Evolutionary conservation across 2,888 invertebrate genomes (phyloP).

Genomic region (Notodonta dromedarius): DNA sequence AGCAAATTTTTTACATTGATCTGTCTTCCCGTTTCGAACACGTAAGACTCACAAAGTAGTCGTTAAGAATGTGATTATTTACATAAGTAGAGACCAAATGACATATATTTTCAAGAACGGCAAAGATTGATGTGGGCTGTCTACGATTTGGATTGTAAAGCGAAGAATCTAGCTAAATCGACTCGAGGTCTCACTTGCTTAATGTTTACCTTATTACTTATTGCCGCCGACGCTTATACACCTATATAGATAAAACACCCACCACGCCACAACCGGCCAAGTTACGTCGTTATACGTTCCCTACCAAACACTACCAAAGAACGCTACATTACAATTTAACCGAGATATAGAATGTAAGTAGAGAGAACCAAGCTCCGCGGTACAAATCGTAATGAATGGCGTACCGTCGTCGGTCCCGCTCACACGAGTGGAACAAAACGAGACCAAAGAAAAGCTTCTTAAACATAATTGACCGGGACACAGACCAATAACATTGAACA

Average conservation of each 20-base stretch:
- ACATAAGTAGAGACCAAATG: slow-evolving; percentile 17
- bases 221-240: slow-evolving; percentile 62
- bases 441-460: slow-evolving; percentile 34
- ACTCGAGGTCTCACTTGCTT: slow-evolving; percentile 64
- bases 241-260: slow-evolving; percentile 74
- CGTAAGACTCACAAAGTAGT: not conserved
- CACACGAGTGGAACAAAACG: slow-evolving; percentile 26
- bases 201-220: slow-evolving; percentile 80
- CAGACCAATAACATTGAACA: slow-evolving; percentile 38
- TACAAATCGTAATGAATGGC: slow-evolving; percentile 59
- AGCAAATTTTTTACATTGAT: slow-evolving; percentile 10
- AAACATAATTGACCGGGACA: slow-evolving; percentile 39
- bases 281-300: slow-evolving; percentile 46
- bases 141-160: slow-evolving; percentile 32
- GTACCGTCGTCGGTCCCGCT: slow-evolving; percentile 37
- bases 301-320: slow-evolving; percentile 37
- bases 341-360: slow-evolving; percentile 51
- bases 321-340: slow-evolving; percentile 54
- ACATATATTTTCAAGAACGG: slow-evolving; percentile 35
- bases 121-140: slow-evolving; percentile 25
- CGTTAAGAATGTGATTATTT: not conserved
- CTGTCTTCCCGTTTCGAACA: not conserved
- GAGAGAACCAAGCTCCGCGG: slow-evolving; percentile 52
- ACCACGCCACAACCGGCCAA: slow-evolving; percentile 56
- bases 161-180: slow-evolving; percentile 48